Evolutionary conservation across 2,888 invertebrate species (phyloP).

Genomic region (Protophormia terraenovae): DNA sequence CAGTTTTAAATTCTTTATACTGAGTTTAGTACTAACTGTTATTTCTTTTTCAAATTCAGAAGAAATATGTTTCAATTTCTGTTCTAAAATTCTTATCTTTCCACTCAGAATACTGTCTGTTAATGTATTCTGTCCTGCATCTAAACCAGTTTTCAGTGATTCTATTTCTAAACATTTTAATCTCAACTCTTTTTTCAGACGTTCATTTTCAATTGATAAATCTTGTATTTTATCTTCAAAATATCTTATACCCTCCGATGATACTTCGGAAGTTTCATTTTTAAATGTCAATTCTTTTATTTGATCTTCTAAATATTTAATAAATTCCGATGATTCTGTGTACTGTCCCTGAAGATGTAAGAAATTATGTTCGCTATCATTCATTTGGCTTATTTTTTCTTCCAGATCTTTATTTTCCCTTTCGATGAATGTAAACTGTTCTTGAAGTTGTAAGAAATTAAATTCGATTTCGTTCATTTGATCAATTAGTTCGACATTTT

Average conservation of each 20-base stretch:
- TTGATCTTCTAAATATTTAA: not conserved
- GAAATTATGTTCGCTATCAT: slow-evolving; percentile 40
- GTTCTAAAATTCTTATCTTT: slow-evolving; percentile 35
- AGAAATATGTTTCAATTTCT: slow-evolving; percentile 41
- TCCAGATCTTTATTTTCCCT: slow-evolving; percentile 1
- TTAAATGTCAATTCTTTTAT: slow-evolving; percentile 29
- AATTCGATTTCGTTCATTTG: not conserved
- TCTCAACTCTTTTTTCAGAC: slow-evolving; percentile 13
- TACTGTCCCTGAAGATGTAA: slow-evolving; percentile 49
- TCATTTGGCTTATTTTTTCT: not conserved
- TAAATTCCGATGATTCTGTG: slow-evolving; percentile 33
- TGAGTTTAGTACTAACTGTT: slow-evolving; percentile 14
- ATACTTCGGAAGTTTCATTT: no score
- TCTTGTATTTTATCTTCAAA: no score
- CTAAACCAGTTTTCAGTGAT: not conserved
- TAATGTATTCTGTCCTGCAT: not conserved
- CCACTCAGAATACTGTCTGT: not conserved
- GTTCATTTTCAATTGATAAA: slow-evolving; percentile 43
- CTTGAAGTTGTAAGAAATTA: slow-evolving; percentile 23
- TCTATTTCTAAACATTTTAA: slow-evolving; percentile 31
- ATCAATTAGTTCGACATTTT: not conserved
- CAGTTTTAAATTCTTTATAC: slow-evolving; percentile 54
- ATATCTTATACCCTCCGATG: no score
- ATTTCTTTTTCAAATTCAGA: slow-evolving; percentile 52
- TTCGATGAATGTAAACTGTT: not conserved